These are phyloP conservation scores for Meriones psammophilus DNA, from an alignment of 2,797 vertebrate species.

Conservation along the genomic window DNA sequence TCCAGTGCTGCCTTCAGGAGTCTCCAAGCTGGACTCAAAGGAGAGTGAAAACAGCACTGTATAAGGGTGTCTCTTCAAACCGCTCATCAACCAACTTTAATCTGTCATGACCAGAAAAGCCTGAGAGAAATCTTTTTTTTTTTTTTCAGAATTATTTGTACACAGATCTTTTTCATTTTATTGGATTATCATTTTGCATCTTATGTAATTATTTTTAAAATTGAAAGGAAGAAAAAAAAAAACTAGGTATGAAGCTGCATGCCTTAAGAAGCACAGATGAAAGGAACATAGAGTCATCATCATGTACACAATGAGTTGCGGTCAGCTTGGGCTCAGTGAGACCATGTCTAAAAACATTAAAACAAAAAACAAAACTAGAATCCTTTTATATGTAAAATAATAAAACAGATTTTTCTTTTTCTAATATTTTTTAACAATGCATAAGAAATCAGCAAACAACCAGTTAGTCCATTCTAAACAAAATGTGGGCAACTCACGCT, in stretches of 20 bases:
- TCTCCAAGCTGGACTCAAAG: background rate
- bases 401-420: background rate
- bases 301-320: background rate
- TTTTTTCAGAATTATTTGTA: background rate
- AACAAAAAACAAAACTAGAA: background rate
- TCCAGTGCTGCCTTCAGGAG: background rate
- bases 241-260: background rate
- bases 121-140: background rate
- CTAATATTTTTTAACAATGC: slow-evolving; percentile 34
- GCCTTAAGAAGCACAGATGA: background rate
- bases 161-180: background rate
- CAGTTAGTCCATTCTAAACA: slow-evolving; percentile 4
- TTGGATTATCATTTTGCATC: background rate
- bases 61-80: background rate
- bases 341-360: background rate
- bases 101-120: background rate
- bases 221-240: background rate
- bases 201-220: background rate
- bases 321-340: background rate
- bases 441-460: background rate
- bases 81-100: background rate
- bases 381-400: slow-evolving; percentile 10
- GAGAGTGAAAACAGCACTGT: rapidly evolving
- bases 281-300: background rate
- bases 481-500: background rate